Evolutionary conservation across 2,113 vertebrate genomes (phyloP).

Genomic region (Pachypanchax playfairii): DNA sequence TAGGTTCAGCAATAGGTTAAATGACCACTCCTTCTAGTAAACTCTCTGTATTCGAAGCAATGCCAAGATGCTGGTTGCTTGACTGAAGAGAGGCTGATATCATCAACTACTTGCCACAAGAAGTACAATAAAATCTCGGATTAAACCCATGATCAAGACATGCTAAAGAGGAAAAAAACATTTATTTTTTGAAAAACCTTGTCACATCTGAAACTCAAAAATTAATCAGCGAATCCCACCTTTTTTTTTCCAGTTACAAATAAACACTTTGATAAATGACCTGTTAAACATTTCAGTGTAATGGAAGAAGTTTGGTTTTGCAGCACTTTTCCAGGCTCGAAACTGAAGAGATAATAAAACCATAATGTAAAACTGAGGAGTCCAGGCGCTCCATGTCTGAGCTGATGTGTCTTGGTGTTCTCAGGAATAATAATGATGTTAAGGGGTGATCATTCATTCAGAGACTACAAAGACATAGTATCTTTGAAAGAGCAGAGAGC

Average conservation of each 20-base stretch:
- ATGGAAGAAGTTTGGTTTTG: conserved; percentile 57
- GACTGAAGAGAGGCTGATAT: conserved; percentile 58
- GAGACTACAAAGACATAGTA: conserved; percentile 60
- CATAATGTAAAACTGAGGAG: conserved; percentile 56
- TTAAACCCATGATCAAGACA: conserved; percentile 66
- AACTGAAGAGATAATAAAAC: conserved; percentile 59
- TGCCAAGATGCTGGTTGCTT: conserved; percentile 70
- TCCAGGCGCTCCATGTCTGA: conserved; percentile 49
- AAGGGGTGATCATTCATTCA: conserved; percentile 64
- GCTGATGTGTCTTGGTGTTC: conserved; percentile 58
- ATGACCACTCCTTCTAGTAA: conserved; percentile 72
- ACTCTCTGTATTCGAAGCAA: conserved; percentile 72
- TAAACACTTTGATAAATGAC: conserved; percentile 62
- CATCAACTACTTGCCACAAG: conserved; percentile 65
- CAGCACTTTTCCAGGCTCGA: conserved; percentile 44
- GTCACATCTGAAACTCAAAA: conserved; percentile 60
- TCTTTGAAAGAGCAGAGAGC: conserved; percentile 44
- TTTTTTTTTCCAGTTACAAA: conserved; percentile 55
- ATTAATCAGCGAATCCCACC: conserved; percentile 51
- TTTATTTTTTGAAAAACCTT: conserved; percentile 67
- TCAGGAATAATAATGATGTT: conserved; percentile 65
- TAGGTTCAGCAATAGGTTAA: conserved; percentile 64
- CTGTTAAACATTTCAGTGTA: conserved; percentile 55
- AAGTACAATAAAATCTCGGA: conserved; percentile 70
- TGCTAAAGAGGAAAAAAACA: conserved; percentile 60